These are phyloP conservation scores for Drosophila parthenogenetica DNA, from an alignment of 2,888 invertebrate genomes.

Conservation along the genomic window DNA sequence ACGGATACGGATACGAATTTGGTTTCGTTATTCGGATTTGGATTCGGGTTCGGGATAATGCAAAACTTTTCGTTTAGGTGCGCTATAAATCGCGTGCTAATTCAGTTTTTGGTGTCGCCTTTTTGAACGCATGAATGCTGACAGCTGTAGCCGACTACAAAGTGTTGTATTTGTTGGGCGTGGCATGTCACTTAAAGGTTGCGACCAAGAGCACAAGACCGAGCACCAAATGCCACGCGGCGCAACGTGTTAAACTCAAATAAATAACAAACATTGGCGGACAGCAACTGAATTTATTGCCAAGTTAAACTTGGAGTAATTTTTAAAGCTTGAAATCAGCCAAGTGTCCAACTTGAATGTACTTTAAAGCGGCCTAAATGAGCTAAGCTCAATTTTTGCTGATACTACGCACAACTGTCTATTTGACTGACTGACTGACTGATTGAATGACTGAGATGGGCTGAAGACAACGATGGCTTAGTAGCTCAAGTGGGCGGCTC, in stretches of 20 bases:
- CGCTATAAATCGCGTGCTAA: constrained; percentile 76
- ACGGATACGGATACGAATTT: not conserved
- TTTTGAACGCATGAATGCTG: constrained; percentile 71
- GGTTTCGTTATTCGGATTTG: not conserved
- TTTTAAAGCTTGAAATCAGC: constrained; percentile 36
- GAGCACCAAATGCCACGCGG: constrained; percentile 68
- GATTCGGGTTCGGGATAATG: constrained; percentile 30
- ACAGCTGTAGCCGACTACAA: constrained; percentile 53
- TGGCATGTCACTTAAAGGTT: constrained; percentile 72
- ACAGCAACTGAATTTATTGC: constrained; percentile 78
- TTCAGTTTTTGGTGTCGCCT: constrained; percentile 49
- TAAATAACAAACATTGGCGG: constrained; percentile 81
- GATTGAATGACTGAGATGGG: constrained; percentile 11
- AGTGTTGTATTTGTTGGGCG: constrained; percentile 41
- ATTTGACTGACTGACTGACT: constrained; percentile 10
- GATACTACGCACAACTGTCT: not conserved
- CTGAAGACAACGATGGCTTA: constrained; percentile 42
- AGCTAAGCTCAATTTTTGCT: constrained; percentile 1
- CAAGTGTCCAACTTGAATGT: constrained; percentile 26
- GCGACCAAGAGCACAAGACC: constrained; percentile 46
- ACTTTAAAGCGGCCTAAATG: constrained; percentile 38
- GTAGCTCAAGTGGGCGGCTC: constrained; percentile 34
- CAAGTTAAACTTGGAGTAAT: constrained; percentile 11
- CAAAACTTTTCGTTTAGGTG: constrained; percentile 63
- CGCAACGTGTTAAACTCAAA: constrained; percentile 72